Conservation (phyloP, 92 coral and sea anemone genomes). For the Heliopora coerulea region DNA sequence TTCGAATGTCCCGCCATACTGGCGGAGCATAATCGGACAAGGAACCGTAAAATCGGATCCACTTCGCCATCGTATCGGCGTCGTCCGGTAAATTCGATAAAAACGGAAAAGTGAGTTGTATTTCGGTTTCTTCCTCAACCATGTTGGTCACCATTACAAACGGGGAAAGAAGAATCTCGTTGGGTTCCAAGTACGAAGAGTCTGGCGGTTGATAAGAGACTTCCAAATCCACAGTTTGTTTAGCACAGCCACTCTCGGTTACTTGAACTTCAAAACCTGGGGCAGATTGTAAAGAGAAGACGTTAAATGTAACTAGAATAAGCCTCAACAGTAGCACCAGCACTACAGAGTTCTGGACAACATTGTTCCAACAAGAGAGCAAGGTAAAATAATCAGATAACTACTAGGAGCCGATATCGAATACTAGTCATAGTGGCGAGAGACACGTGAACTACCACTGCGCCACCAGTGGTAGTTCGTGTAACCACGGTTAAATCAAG, state of each 20-base stretch:
- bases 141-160: constrained; percentile 3
- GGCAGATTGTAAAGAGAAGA: too few species aligned
- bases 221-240: constrained; percentile 2
- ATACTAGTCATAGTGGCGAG: too few species aligned
- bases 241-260: not conserved
- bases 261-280: constrained; percentile 28
- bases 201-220: constrained; percentile 15
- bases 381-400: too few species aligned
- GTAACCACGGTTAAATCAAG: too few species aligned
- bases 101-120: constrained; percentile 16
- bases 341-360: too few species aligned
- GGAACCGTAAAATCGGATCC: constrained; percentile 33
- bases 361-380: too few species aligned
- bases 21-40: not conserved
- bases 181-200: not conserved
- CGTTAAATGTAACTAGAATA: too few species aligned
- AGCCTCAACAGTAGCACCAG: too few species aligned
- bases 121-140: constrained; percentile 8
- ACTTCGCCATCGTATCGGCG: constrained; percentile 22
- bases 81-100: constrained; percentile 6
- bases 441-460: too few species aligned
- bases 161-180: constrained; percentile 26
- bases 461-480: too few species aligned
- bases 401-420: too few species aligned
- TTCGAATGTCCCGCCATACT: constrained; percentile 11